Conservation (phyloP, 1,140 invertebrate genomes). For the Muscidifurax raptorellus region DNA sequence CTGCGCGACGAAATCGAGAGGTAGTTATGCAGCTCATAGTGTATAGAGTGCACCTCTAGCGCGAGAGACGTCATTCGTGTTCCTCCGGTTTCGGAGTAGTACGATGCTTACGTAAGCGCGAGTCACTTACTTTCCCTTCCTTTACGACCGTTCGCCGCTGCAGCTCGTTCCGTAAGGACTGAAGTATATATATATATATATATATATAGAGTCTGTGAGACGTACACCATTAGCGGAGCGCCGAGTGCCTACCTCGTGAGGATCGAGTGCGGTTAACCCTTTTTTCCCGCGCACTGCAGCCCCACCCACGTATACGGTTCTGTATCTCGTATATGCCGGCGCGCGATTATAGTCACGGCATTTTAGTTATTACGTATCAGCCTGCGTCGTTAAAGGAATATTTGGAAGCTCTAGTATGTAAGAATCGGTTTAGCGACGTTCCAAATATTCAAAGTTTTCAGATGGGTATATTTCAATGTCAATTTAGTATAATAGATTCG, state of each 20-base stretch:
- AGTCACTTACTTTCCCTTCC: slow-evolving; percentile 73
- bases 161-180: slow-evolving; percentile 56
- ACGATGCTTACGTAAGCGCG: slow-evolving; percentile 66
- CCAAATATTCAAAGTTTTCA: too few relatives aligned
- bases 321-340: too few relatives aligned
- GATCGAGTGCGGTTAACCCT: slow-evolving; percentile 52
- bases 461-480: too few relatives aligned
- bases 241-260: slow-evolving; percentile 61
- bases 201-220: not conserved
- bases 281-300: not conserved
- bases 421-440: too few relatives aligned
- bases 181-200: too few relatives aligned
- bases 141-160: slow-evolving; percentile 63
- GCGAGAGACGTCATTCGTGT: slow-evolving; percentile 61
- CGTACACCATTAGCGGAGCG: slow-evolving; percentile 57
- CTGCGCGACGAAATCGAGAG: too few relatives aligned
- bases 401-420: too few relatives aligned
- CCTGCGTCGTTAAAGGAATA: too few relatives aligned
- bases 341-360: too few relatives aligned
- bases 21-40: slow-evolving; percentile 22
- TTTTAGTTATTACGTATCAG: too few relatives aligned
- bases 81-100: slow-evolving; percentile 49
- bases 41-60: too few relatives aligned
- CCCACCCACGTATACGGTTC: not conserved
- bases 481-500: not conserved